Conservation (phyloP, 2,113 vertebrate genomes). For the Hyperopisus bebe region DNA sequence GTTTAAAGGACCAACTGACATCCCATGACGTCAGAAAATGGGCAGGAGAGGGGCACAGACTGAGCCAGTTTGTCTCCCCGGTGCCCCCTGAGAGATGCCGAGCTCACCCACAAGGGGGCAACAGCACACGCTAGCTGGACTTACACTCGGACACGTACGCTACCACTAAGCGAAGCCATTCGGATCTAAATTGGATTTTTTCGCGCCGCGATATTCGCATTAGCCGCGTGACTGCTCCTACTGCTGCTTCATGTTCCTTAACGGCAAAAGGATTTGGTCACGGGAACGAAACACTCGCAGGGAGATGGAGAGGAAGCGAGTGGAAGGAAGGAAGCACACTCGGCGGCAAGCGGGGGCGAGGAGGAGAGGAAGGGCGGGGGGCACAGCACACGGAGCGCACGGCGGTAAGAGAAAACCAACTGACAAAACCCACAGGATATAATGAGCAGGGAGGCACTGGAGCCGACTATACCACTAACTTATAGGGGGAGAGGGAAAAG, state of each 20-base stretch:
- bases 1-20: background rate
- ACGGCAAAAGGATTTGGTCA: slow-evolving; percentile 53
- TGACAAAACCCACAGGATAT: background rate
- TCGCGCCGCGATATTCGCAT: slow-evolving; percentile 21
- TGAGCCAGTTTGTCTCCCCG: background rate
- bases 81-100: slow-evolving; percentile 39
- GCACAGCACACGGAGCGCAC: background rate
- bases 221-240: slow-evolving; percentile 15
- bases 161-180: slow-evolving; percentile 25
- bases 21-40: background rate
- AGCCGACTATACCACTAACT: background rate
- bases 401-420: background rate
- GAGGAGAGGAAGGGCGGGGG: background rate
- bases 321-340: slow-evolving; percentile 35
- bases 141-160: slow-evolving; percentile 20
- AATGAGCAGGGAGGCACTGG: background rate
- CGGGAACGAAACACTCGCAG: slow-evolving; percentile 38
- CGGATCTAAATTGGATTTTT: background rate
- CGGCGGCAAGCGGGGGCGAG: background rate
- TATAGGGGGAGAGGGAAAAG: slow-evolving; percentile 21
- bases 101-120: slow-evolving; percentile 19
- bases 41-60: background rate
- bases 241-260: slow-evolving; percentile 26
- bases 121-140: slow-evolving; percentile 22
- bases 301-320: slow-evolving; percentile 35